These are phyloP conservation scores for Eleginops maclovinus DNA, from an alignment of 2,113 vertebrate species.

Conservation along the genomic window DNA sequence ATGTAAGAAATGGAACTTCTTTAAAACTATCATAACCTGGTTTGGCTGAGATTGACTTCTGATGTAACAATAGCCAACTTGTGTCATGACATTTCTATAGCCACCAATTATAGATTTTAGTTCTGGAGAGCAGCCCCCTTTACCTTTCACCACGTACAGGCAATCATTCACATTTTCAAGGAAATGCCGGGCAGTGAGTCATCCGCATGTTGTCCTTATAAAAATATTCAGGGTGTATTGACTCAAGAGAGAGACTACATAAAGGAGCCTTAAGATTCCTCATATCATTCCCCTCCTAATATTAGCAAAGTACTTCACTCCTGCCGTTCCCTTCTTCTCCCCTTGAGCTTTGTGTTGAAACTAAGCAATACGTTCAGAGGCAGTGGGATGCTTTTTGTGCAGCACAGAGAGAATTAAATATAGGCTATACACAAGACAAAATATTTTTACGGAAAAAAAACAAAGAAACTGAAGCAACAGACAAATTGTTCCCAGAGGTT, in stretches of 20 bases:
- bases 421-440: neutral
- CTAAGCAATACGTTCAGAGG: conserved; percentile 9
- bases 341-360: conserved; percentile 25
- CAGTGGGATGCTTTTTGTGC: conserved; percentile 27
- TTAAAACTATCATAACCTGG: neutral
- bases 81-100: neutral
- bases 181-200: conserved; percentile 56
- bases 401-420: conserved; percentile 28
- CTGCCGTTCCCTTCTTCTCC: conserved; percentile 35
- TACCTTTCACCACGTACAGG: conserved; percentile 18
- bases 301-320: conserved; percentile 41
- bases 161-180: conserved; percentile 43
- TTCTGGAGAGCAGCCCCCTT: conserved; percentile 13
- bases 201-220: conserved; percentile 40
- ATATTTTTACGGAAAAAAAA: neutral
- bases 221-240: conserved; percentile 6
- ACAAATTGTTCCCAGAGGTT: neutral
- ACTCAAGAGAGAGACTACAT: conserved; percentile 12
- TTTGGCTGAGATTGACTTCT: too few species aligned
- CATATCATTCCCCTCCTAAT: conserved; percentile 54
- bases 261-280: conserved; percentile 47
- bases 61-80: too few species aligned
- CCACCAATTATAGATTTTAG: neutral
- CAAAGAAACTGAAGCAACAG: neutral
- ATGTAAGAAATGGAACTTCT: neutral